Evolutionary conservation across 2,888 invertebrate genomes (phyloP).

Genomic region (Platycnemis pennipes): DNA sequence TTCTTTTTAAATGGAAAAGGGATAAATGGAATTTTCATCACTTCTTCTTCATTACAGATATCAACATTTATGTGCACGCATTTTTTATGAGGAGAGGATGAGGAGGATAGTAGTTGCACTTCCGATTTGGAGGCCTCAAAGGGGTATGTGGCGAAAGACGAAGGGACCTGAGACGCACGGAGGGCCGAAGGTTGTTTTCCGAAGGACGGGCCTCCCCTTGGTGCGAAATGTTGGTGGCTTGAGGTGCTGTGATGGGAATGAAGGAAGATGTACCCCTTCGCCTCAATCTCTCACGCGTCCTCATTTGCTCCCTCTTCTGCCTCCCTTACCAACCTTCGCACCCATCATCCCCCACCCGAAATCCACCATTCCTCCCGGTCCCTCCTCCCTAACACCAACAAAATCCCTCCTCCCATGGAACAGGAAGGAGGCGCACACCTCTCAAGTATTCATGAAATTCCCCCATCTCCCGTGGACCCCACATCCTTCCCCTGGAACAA

Average conservation of each 20-base stretch:
- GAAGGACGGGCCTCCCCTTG: constrained; percentile 9
- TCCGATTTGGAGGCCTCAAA: background rate
- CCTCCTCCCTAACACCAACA: background rate
- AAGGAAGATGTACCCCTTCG: background rate
- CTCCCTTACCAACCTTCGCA: background rate
- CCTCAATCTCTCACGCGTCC: background rate
- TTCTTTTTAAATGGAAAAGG: no score
- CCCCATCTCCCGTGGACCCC: background rate
- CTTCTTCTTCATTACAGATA: no score
- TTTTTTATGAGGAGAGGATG: background rate
- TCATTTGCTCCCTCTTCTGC: background rate
- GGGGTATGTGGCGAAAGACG: background rate
- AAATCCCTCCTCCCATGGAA: background rate
- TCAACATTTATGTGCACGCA: no score
- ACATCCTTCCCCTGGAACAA: background rate
- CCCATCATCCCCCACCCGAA: background rate
- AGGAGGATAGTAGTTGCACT: background rate
- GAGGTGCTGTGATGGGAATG: background rate
- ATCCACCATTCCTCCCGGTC: background rate
- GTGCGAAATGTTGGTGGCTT: background rate
- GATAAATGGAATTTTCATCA: no score
- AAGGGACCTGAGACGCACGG: background rate
- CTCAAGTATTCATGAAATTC: constrained; percentile 64
- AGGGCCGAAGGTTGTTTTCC: background rate
- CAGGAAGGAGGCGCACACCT: constrained; percentile 7